Conservation (phyloP, 2,888 invertebrate species). For the Diploptera punctata region DNA sequence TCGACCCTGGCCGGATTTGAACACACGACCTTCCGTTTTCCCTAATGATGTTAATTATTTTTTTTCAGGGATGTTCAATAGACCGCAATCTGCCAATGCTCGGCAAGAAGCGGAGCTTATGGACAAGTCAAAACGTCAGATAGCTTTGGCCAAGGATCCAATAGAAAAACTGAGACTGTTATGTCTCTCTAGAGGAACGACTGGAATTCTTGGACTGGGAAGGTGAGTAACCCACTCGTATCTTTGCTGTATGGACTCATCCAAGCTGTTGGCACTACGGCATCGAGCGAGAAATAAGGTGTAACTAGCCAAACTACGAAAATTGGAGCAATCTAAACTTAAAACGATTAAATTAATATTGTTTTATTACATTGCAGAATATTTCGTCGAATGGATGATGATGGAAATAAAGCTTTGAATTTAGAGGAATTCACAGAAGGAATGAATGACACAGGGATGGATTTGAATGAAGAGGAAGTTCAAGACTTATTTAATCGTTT, state of each 20-base stretch:
- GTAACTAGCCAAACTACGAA: too few species aligned
- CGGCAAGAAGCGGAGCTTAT: conserved; percentile 82
- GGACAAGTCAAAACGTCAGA: conserved; percentile 72
- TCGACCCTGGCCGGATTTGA: too few species aligned
- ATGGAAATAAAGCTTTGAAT: conserved; percentile 81
- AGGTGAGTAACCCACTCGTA: conserved; percentile 62
- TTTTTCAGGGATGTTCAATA: conserved; percentile 37
- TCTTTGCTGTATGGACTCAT: too few species aligned
- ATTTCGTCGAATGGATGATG: conserved; percentile 92
- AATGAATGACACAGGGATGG: conserved; percentile 76
- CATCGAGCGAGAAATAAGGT: too few species aligned
- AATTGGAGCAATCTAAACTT: too few species aligned
- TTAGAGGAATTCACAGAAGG: conserved; percentile 84
- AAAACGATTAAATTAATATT: too few species aligned
- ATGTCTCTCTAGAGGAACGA: conserved; percentile 85
- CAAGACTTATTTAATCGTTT: conserved; percentile 72
- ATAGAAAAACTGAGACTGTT: conserved; percentile 82
- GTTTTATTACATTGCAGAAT: conserved; percentile 68
- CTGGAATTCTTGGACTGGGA: conserved; percentile 86
- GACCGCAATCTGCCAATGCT: conserved; percentile 34
- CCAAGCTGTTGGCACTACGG: too few species aligned
- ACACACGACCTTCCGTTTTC: too few species aligned
- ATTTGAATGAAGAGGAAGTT: conserved; percentile 68
- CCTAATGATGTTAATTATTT: too few species aligned
- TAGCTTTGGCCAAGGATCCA: conserved; percentile 74